Evolutionary conservation across 2,797 vertebrate species (phyloP).

Genomic region (Lophura swinhoii): DNA sequence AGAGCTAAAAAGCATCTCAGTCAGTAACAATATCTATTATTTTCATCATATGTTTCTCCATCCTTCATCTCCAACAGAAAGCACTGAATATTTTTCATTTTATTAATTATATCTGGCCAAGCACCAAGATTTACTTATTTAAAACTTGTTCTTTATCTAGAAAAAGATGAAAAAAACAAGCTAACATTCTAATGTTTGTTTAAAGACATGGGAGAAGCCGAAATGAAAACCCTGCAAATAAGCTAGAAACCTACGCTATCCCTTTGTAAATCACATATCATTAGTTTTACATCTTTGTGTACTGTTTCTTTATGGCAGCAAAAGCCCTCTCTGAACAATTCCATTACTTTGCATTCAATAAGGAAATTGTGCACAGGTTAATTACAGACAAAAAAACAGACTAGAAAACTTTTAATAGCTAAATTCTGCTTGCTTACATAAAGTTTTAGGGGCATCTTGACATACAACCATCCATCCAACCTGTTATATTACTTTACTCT

Average conservation of each 20-base stretch:
- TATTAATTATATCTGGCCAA: background rate
- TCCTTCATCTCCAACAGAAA: background rate
- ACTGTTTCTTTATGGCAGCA: too few species aligned
- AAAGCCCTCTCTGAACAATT: background rate
- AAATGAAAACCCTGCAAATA: background rate
- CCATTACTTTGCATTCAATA: background rate
- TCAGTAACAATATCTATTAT: background rate
- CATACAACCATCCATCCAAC: too few species aligned
- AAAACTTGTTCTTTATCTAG: background rate
- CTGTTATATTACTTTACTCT: background rate
- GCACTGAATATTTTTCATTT: background rate
- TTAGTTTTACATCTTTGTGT: background rate
- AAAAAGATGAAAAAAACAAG: background rate
- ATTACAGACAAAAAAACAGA: background rate
- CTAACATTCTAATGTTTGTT: background rate
- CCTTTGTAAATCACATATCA: background rate
- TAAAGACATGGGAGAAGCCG: background rate
- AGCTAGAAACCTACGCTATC: background rate
- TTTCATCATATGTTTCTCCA: background rate
- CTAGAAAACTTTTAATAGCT: background rate
- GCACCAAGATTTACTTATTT: background rate
- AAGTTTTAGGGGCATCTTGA: background rate
- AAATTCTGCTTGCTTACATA: background rate
- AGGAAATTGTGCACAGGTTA: background rate
- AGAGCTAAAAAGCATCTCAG: background rate